Base-by-base conservation (phyloP, 2,797 vertebrate species). In the Tamandua tetradactyla region DNA sequence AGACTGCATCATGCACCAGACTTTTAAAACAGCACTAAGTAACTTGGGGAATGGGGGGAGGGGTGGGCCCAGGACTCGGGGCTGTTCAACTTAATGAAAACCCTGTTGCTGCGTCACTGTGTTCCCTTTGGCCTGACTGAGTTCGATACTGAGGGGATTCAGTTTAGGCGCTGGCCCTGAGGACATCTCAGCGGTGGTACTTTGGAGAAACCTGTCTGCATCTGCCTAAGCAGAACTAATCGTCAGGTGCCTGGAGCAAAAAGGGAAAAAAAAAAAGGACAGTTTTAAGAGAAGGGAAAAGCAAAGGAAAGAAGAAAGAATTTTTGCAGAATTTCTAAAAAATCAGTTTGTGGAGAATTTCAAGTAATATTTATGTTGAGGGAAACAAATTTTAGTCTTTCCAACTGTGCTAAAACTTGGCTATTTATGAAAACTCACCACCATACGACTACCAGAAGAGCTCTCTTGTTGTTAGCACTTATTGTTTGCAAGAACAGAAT, bases 81-180 rank as follows among this genome's bases (percentile, higher is more conserved):
- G 98, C 98, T 97, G 93, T 98, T 98, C 94, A 96, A 97, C 97
- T 98, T 95, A 97, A 97, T 32, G 91, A 98, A 95, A 98, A 98
- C 97, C 97, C 98, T 98, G 98, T 98, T 78, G 97, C 98, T 98
- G 98, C 97, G 96, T 98, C 98, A 97, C 98, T 98, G 96, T 98
- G 97, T 98, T 98, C 98, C 98, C 98, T 98, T 97, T 95, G 69
- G 97, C 96, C 98, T 97, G 97, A 96, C 97, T 93, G 61, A 97
- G 98, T 96, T 52, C 93, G 97, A 71, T 94, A 88, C 96, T 95
- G 42, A 91, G 78, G 96, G 96, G 96, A 88, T 78, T 94, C 32
- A 95, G 97, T 94, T 95, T 95, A 95, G 97, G 95, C 22, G 25
- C 97, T 57, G 47, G 92, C 95, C 37, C 82, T 59, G 87, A 96